Base-by-base conservation (phyloP, 2,113 vertebrate genomes). In the Phodopus roborovskii region DNA sequence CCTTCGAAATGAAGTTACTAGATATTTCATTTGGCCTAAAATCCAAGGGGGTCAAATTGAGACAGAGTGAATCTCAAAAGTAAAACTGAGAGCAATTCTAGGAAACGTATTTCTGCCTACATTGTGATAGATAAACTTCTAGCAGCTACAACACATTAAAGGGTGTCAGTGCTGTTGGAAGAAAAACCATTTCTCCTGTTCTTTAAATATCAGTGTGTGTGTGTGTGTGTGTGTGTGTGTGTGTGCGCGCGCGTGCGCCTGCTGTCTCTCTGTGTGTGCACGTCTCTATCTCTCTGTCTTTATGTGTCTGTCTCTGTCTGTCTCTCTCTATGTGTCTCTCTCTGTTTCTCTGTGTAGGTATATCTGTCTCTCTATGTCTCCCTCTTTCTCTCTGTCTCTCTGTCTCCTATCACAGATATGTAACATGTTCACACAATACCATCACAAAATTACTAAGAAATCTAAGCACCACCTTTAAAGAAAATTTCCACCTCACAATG, bases 1-100 rank as follows among this genome's bases (percentile, higher is more conserved):
- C 30, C 45, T 70, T 84, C 66, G 30, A 87, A 91, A 87, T 79
- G n/a, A 85, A 17, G 9, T 74, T 66, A 58, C 3, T 7, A 73
- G n/a, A 88, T 83, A 77, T 45, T 92, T 95, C 22, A 93, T 75
- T 78, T 73, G 73, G 42, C 19, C 83, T 90, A 53, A 93, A 94
- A 97, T 48, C 83, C 48, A 86, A 92, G 74, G 12, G 42, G 22
- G 48, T 92, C 71, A 91, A 92, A 89, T 15, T 45, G 28, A 93
- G 71, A 60, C 36, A 90, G 33, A 82, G 19, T 22, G 8, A 45
- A 33, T 22, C 39, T 84, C n/a, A 60, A 83, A 9, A 92, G 33
- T 22, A 95, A 92, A 66, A 15, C 17, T 60, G 15, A 89, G 53
- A 70, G 4, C 24, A 24, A 66, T 19, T 89, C 48, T n/a, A 85